phyloP scores from a whole-genome alignment of 2,888 invertebrate species.

The Catocala fraxini region DNA sequence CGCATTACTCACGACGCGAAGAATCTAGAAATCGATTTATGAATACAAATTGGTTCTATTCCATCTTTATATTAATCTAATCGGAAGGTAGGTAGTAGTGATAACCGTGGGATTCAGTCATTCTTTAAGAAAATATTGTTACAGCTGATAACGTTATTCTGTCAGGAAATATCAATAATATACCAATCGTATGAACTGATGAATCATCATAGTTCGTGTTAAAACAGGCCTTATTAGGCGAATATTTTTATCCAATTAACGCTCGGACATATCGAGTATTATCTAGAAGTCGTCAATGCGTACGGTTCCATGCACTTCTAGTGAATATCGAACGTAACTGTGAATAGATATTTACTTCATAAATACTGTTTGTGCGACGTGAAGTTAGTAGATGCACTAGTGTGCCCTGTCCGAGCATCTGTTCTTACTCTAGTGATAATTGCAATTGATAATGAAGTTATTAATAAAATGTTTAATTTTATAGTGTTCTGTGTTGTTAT shows the following conservation, averaged over 20 bases:
- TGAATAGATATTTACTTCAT: conserved; percentile 25
- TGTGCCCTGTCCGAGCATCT: conserved; percentile 23
- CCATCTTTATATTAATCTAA: background rate
- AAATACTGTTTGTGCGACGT: conserved; percentile 23
- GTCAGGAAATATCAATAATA: background rate
- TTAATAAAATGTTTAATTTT: conserved; percentile 26
- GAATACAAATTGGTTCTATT: conserved; percentile 3
- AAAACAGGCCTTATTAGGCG: background rate
- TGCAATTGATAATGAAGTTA: conserved; percentile 37
- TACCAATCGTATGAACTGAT: background rate
- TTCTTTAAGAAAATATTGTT: conserved; percentile 6
- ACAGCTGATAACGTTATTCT: background rate
- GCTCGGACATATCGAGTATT: conserved; percentile 28
- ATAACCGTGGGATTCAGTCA: conserved; percentile 16
- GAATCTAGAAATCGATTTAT: conserved; percentile 27
- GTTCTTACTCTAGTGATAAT: conserved; percentile 17
- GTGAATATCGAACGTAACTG: conserved; percentile 26
- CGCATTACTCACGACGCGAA: conserved; percentile 35
- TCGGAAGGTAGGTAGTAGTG: conserved; percentile 1
- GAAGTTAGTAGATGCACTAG: conserved; percentile 29
- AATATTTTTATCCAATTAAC: background rate
- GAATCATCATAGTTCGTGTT: conserved; percentile 2
- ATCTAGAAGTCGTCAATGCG: conserved; percentile 52
- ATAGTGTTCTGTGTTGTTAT: conserved; percentile 17
- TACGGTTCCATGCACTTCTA: conserved; percentile 51